Percentiles rank a stretch among this genome's conserved stretches.
These are phyloP conservation scores for Threskiornis aethiopicus DNA, from an alignment of 2,797 vertebrate genomes.

Conservation along the genomic window DNA sequence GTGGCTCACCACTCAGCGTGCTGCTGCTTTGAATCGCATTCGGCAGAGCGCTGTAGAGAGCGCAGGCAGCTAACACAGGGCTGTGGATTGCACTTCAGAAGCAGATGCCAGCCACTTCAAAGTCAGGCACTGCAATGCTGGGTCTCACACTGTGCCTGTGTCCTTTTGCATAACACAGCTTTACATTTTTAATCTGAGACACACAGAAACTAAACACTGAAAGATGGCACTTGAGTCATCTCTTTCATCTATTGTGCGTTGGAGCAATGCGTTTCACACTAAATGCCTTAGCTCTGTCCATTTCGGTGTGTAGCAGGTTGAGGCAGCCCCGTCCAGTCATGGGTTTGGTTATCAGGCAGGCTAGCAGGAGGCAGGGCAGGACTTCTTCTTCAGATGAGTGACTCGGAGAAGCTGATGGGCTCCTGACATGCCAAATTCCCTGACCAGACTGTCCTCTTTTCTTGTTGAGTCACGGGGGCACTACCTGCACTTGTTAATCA, in stretches of 20 bases:
- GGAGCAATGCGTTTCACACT: not conserved
- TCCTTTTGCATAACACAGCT: not conserved
- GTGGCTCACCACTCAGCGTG: not conserved
- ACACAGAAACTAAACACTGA: not conserved
- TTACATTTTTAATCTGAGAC: not conserved
- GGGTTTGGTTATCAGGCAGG: not conserved
- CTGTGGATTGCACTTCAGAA: not conserved
- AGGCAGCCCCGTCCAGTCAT: not conserved
- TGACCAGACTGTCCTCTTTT: not conserved
- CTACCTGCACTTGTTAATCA: not conserved
- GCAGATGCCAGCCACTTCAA: not conserved
- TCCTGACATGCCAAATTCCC: not conserved
- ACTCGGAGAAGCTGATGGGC: accelerated
- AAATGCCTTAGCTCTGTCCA: not conserved
- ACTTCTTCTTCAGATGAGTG: not conserved
- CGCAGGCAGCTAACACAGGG: accelerated
- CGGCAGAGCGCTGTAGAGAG: accelerated
- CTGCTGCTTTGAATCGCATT: not conserved
- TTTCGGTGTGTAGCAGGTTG: accelerated
- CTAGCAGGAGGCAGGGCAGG: not conserved
- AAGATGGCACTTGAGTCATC: not conserved
- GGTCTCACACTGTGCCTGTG: not conserved
- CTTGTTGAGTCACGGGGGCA: not conserved
- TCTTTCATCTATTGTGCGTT: not conserved
- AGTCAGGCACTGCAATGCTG: not conserved